Evolutionary conservation across 1,140 invertebrate species (phyloP), one percentile per base, ranked within the genome.

Genomic region (Hypsibius dujardini): DNA sequence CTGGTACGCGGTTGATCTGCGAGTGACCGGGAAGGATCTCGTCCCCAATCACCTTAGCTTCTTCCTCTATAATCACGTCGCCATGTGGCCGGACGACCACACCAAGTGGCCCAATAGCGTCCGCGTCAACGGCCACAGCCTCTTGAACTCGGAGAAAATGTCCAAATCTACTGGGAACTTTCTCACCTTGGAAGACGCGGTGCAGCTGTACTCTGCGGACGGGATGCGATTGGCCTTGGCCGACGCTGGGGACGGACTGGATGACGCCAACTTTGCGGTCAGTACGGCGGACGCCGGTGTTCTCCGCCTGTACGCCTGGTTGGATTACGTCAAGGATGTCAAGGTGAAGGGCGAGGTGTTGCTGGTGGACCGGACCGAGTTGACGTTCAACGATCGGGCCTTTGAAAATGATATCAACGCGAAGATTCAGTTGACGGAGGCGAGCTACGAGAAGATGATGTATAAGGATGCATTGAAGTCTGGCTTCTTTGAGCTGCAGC

Each of bases 141-240:
- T 98, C 75, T 82, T 99, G 2, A 99, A 99, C 79, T 96, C 93
- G 1, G 86, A 94, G 3, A 99, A 99, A 81, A 99, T 99, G 96
- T 97, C 95, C 0, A 99, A 99, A 79, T 95, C 91, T 0, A 96
- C 97, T 72, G 96, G 96, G 28, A 99, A 99, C 79, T 99, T 98
- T 79, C 81, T 99, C 69, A 98, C 94, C 0, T 81, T 99, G 0
- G 79, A 82, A 46, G 92, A 98, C 75, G 91, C 92, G 69, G 83
- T 98, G 45, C 80, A 88, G 47, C 94, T 91, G 77, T 99, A 92
- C 81, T 95, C 92, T 56, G 95, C 95, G 1, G 96, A 99, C 83
- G 95, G 92, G 12, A 96, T 89, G 86, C 81, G 95, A 72, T 78
- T 97, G 40, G 90, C 90, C 73, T 79, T 98, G 56, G 94, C 95